phyloP scores from a whole-genome alignment of 2,888 invertebrate genomes.

The Pasiphila rectangulata region DNA sequence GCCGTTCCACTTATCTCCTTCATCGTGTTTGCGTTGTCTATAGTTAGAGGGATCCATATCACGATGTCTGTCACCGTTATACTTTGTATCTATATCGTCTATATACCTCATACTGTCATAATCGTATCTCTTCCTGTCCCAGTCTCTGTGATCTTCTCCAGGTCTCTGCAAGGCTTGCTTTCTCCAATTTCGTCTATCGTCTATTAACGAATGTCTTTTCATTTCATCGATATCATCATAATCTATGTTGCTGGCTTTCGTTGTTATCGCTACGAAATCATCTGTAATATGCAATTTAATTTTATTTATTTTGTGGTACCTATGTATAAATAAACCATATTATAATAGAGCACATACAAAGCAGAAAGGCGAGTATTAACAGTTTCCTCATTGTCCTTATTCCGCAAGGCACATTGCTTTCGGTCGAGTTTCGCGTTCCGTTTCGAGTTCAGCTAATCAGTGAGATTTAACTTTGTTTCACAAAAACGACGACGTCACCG shows the following conservation, averaged over 20 bases:
- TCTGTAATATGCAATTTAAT: slow-evolving; percentile 65
- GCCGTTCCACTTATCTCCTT: slow-evolving; percentile 45
- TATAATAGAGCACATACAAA: slow-evolving; percentile 66
- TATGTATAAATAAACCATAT: too few species aligned
- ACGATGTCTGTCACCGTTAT: slow-evolving; percentile 44
- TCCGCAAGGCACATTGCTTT: slow-evolving; percentile 30
- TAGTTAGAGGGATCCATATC: slow-evolving; percentile 47
- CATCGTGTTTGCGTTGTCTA: slow-evolving; percentile 51
- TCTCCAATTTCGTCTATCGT: slow-evolving; percentile 66
- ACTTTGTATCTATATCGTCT: slow-evolving; percentile 55
- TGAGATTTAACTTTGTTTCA: slow-evolving; percentile 40
- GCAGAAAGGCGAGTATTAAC: slow-evolving; percentile 61
- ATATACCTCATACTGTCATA: slow-evolving; percentile 51
- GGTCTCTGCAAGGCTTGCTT: slow-evolving; percentile 58
- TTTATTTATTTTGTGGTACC: too few species aligned
- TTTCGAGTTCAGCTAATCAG: slow-evolving; percentile 48
- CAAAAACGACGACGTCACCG: slow-evolving; percentile 45
- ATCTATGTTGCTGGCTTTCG: slow-evolving; percentile 54
- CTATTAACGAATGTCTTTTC: slow-evolving; percentile 55
- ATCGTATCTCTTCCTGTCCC: slow-evolving; percentile 54
- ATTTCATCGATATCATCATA: slow-evolving; percentile 60
- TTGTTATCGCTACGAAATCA: slow-evolving; percentile 55
- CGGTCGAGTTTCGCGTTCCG: slow-evolving; percentile 42
- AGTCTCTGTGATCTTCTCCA: slow-evolving; percentile 55
- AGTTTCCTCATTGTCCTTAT: slow-evolving; percentile 59